Conservation (phyloP, 2,113 vertebrate genomes). For the Oryzias woworae region DNA sequence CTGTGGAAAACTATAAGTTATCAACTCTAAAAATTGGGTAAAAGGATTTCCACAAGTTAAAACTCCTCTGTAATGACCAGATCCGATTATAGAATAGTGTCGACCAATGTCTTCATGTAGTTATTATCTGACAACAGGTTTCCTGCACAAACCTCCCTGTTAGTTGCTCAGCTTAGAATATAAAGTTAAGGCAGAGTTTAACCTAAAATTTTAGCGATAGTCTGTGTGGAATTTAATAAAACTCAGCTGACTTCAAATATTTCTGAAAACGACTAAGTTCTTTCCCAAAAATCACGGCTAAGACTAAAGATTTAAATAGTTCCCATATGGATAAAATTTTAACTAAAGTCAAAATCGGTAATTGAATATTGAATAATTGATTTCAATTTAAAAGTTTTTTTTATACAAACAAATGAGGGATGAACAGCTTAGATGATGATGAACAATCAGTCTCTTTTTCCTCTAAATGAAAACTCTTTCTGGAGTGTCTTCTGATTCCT, state of each 20-base stretch:
- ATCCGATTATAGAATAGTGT: conserved; percentile 1
- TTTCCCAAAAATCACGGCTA: too few relatives aligned
- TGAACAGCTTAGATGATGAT: conserved; percentile 24
- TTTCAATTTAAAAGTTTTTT: conserved; percentile 5
- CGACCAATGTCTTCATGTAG: conserved; percentile 32
- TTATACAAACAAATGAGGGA: not conserved
- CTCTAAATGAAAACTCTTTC: conserved; percentile 12
- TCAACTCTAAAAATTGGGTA: conserved; percentile 43
- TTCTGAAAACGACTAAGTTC: too few relatives aligned
- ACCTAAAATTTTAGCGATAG: too few relatives aligned
- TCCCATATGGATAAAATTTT: too few relatives aligned
- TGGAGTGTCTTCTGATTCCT: conserved; percentile 26
- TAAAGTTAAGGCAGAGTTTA: too few relatives aligned
- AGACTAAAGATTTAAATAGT: too few relatives aligned
- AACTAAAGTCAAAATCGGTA: too few relatives aligned
- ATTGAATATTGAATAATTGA: too few relatives aligned
- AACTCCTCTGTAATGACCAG: conserved; percentile 47
- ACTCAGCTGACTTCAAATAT: too few relatives aligned
- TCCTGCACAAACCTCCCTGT: too few relatives aligned
- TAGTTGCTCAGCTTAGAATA: too few relatives aligned
- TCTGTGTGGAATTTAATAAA: too few relatives aligned
- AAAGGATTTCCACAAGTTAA: conserved; percentile 39
- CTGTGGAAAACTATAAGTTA: conserved; percentile 30
- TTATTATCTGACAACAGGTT: not conserved
- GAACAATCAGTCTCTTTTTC: conserved; percentile 21